Conservation (phyloP, 2,797 vertebrate genomes). For the Leptatherina wallacei region DNA sequence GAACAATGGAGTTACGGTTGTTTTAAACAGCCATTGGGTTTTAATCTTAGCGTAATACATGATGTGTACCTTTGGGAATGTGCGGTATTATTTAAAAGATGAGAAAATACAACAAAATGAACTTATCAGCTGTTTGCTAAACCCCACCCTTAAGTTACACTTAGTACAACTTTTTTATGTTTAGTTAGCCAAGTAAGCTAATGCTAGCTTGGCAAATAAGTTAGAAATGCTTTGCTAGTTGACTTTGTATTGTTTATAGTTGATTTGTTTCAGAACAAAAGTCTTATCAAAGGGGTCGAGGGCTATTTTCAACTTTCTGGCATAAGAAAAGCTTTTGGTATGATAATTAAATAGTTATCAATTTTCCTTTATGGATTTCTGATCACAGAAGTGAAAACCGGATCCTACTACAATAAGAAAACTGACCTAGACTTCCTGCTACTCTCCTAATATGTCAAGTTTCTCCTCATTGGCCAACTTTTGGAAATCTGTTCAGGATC, state of each 20-base stretch:
- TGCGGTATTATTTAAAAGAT: slow-evolving; percentile 2
- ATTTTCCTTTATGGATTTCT: not conserved
- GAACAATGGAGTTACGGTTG: not conserved
- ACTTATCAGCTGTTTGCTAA: not conserved
- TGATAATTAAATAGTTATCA: not conserved
- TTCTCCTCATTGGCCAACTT: not conserved
- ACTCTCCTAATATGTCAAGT: not conserved
- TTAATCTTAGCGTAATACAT: too few species aligned
- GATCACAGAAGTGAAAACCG: not conserved
- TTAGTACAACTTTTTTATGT: not conserved
- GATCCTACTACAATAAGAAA: not conserved
- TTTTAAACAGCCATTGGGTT: too few species aligned
- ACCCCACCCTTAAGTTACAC: not conserved
- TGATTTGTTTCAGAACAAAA: not conserved
- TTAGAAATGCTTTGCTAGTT: not conserved
- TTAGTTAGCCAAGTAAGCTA: not conserved
- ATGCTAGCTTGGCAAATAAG: not conserved
- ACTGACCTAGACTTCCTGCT: not conserved
- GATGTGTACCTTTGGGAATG: slow-evolving; percentile 34
- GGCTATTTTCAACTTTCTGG: not conserved
- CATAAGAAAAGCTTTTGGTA: not conserved
- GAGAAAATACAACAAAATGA: not conserved
- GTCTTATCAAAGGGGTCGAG: not conserved
- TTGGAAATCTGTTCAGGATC: not conserved
- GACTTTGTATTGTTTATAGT: not conserved